A percentile compares a stretch with the other conserved stretches of the same genome.
These are phyloP conservation scores for Dasypogon diadema DNA, from an alignment of 2,888 invertebrate species.

Conservation along the genomic window DNA sequence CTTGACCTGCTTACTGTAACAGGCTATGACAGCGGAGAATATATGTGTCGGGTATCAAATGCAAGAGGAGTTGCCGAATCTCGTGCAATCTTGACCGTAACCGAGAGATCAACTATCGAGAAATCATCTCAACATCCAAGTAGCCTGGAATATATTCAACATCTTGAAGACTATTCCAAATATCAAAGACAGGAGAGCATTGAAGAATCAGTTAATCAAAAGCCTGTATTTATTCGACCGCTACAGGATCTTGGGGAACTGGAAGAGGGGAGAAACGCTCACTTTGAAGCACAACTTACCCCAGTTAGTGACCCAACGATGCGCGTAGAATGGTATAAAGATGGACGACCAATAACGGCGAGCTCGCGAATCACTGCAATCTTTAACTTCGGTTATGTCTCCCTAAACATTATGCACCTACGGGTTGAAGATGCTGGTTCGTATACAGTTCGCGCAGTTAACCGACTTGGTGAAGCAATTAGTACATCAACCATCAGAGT, in stretches of 20 bases:
- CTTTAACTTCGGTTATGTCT: slow-evolving; percentile 99
- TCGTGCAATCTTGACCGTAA: slow-evolving; percentile 83
- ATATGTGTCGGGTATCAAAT: slow-evolving; percentile 88
- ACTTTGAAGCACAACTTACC: slow-evolving; percentile 92
- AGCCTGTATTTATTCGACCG: slow-evolving; percentile 89
- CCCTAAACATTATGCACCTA: slow-evolving; percentile 98
- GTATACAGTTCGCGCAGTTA: slow-evolving; percentile 92
- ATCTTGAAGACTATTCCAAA: slow-evolving; percentile 89
- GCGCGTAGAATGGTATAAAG: slow-evolving; percentile 96
- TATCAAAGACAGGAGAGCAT: slow-evolving; percentile 88
- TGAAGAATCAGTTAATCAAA: slow-evolving; percentile 83
- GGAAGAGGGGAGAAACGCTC: slow-evolving; percentile 91
- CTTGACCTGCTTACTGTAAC: slow-evolving; percentile 90
- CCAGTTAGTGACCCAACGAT: slow-evolving; percentile 94
- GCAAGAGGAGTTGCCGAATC: slow-evolving; percentile 90
- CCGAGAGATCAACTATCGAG: slow-evolving; percentile 86
- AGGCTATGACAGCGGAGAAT: slow-evolving; percentile 89
- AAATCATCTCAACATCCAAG: slow-evolving; percentile 91
- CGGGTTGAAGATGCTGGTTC: slow-evolving; percentile 98
- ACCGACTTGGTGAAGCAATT: slow-evolving; percentile 90
- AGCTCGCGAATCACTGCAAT: slow-evolving; percentile 97
- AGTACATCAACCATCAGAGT: slow-evolving; percentile 84
- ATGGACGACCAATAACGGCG: slow-evolving; percentile 94
- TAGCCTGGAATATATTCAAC: slow-evolving; percentile 89
- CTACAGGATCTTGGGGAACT: slow-evolving; percentile 87